Evolutionary conservation across 1,140 invertebrate genomes (phyloP), one percentile per base, ranked within the genome.

Genomic region (Trachelipus rathkii): DNA sequence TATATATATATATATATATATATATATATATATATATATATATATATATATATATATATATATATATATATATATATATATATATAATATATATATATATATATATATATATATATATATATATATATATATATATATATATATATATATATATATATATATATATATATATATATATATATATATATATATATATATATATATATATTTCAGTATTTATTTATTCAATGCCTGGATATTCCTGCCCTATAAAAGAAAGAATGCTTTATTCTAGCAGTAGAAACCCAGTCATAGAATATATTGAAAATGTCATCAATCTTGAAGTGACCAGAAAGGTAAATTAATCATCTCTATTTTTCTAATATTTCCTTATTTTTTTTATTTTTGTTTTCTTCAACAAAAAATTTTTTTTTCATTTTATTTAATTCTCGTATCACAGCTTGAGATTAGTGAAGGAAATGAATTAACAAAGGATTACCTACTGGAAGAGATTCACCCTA

Each of bases 251-350:
- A 78, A 97, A 96, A 85, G 95, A 98, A 85, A 88, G 96, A 82
- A 99, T 99, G 96, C 87, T 98, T 82, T 99, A 98, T 86, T 98
- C 96, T 0, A 97, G 95, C 81, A 97, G 95, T 84, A 98, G 97
- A 87, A 91, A 89, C 79, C 92, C 94, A 21, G 88, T 98, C 69
- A 86, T 95, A 24, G 90, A 93, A 78, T 89, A 90, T 44, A 91
- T 97, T 79, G 89, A 94, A 82, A 83, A 84, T 43, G 79, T 85
- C 33, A 78, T 89, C 69, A 90, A 89, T 33, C 85, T 94, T 76
- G 91, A 91, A 50, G 87, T 98, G 74, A 89, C 89, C 53, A 97
- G 96, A 88, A 94, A 95, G 89, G 95, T 96, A 84, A 87, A 44
- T 72, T n/a, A n/a, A 33, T 33, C 6, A 33, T 33, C 6, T 33